Evolutionary conservation across 2,113 vertebrate species (phyloP), one percentile per base, ranked within the genome.

Genomic region (Xiphophorus couchianus): DNA sequence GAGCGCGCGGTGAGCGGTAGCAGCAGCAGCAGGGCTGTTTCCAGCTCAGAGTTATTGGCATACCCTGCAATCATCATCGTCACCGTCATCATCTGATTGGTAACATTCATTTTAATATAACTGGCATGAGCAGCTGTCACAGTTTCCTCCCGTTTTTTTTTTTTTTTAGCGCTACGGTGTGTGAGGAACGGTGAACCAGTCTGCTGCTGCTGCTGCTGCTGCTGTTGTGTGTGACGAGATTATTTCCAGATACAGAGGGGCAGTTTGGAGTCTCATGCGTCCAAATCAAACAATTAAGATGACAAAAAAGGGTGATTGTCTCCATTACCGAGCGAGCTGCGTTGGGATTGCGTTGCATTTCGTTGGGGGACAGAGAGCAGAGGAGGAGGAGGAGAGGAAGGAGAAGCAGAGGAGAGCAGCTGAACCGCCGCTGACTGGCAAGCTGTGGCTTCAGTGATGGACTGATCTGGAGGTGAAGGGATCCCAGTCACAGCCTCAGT

Each of bases 261-360:
- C 74, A 73, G 70, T 76, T 78, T 66, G 85, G 44, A 88, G 80
- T 84, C 88, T 87, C 82, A 78, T 74, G 85, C 80, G 84, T 83
- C 74, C 88, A 60, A 78, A 82, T 35, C 73, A 84, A 86, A 84
- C 82, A 84, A 84, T 77, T 90, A 93, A 91, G 83, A 93, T 93
- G 92, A 91, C 88, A 88, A 88, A 79, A 83, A 74, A n/a, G 58
- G 80, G 75, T 73, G 87, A 87, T 83, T 76, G 13, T 88, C 84
- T 74, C 80, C 68, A 84, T 92, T 90, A 84, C 89, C 81, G 79
- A 83, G 80, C 87, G 85, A 89, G 85, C 88, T 71, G 86, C 86
- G 61, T 83, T 74, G 81, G 84, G 81, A 89, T 87, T 78, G 37
- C 82, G 74, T 77, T 84, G 86, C 84, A 88, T 88, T 88, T 85